Evolutionary conservation across 2,113 vertebrate species (phyloP), one percentile per base, ranked within the genome.

Genomic region (Azemiops feae): DNA sequence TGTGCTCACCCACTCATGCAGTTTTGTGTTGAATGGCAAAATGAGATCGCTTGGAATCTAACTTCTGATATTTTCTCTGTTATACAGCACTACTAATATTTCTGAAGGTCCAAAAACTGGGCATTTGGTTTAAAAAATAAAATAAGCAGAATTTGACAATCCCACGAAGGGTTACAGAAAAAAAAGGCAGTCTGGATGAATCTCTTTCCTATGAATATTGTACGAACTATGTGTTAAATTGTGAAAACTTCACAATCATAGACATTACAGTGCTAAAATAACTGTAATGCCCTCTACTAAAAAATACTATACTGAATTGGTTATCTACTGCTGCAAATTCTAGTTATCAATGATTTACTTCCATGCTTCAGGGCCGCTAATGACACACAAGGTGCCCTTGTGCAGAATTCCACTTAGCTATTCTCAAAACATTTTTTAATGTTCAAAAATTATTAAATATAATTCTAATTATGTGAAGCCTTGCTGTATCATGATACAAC

Each of bases 1-100:
- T 94, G 96, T 91, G 55, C 34, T 85, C 87, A 92, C 91, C 90
- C 88, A 93, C 94, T 96, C 30, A 94, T 87, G 89, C 95, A 87
- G 94, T 93, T 92, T 95, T 92, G 94, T 0, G 93, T 94, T 87
- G 94, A 96, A 55, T 3, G 69, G 64, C 1, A 93, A 90, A 27
- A 95, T 92, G 93, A 93, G 92, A 57, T 11, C 50, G 69, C 52
- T 1, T 91, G 18, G 0, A 0, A 55, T 90, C 30, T 54, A 0
- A 6, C 52, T 89, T 91, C 53, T 1, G 16, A 92, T 50, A 34
- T 90, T 43, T 0, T 52, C 69, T 39, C 85, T 64, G 92, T 87
- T 81, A 91, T 50, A 43, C 94, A 92, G 90, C 7, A 88, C 86
- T 69, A 69, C 30, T 69, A 86, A 93, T 93, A 90, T 93, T 93